These are phyloP conservation scores for Lithophane leautieri DNA, from an alignment of 2,888 invertebrate genomes.

Conservation along the genomic window DNA sequence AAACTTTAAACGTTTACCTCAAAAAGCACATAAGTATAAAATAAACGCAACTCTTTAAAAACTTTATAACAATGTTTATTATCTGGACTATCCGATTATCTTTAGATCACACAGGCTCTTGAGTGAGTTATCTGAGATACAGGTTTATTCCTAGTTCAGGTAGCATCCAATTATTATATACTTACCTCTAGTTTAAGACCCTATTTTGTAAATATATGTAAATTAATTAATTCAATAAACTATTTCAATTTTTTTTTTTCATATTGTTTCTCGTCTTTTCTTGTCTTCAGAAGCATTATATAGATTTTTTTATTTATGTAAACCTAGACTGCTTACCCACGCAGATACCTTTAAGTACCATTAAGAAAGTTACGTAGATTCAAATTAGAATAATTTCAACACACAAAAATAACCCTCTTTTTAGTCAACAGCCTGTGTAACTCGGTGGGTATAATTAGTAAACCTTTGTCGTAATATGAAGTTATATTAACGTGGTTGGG, in stretches of 20 bases:
- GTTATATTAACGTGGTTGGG: constrained; percentile 20
- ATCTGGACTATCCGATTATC: not conserved
- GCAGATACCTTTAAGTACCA: not conserved
- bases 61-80: not conserved
- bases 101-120: too few relatives aligned
- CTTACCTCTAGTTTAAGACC: too few relatives aligned
- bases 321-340: too few relatives aligned
- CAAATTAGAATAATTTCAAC: not conserved
- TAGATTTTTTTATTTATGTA: not conserved
- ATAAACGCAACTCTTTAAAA: not conserved
- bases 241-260: not conserved
- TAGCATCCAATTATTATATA: too few relatives aligned
- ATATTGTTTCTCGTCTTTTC: not conserved
- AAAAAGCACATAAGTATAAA: not conserved
- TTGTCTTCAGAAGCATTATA: not conserved
- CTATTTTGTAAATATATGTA: too few relatives aligned
- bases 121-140: too few relatives aligned
- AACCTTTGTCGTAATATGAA: constrained; percentile 30
- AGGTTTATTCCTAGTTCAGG: too few relatives aligned
- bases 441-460: constrained; percentile 37
- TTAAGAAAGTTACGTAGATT: not conserved
- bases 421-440: constrained; percentile 3
- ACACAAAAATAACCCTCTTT: not conserved
- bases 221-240: too few relatives aligned
- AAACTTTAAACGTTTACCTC: not conserved